Conservation (phyloP, 2,113 vertebrate species). For the Oxyura jamaicensis region DNA sequence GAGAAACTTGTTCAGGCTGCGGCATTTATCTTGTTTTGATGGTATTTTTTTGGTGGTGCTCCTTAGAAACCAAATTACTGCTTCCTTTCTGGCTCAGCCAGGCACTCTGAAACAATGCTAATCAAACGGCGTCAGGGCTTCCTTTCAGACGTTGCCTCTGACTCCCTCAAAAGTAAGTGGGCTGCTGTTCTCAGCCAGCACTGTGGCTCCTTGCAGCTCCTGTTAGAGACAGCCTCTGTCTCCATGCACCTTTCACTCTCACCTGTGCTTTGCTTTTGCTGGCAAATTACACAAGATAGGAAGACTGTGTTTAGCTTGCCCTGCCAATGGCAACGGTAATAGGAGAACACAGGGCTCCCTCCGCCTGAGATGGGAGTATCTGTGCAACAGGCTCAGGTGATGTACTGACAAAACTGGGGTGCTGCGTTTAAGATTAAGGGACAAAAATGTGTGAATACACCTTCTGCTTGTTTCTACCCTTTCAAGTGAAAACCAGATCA, state of each 20-base stretch:
- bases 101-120: slow-evolving; percentile 73
- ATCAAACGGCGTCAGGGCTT: slow-evolving; percentile 45
- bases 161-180: background rate
- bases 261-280: background rate
- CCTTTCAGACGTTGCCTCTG: slow-evolving; percentile 51
- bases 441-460: background rate
- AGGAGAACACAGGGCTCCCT: rapidly evolving
- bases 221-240: background rate
- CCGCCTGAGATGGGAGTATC: background rate
- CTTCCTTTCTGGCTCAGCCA: slow-evolving; percentile 79
- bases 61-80: slow-evolving; percentile 75
- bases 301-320: background rate
- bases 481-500: background rate
- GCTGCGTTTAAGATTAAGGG: background rate
- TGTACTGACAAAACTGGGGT: background rate
- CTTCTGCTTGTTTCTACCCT: background rate
- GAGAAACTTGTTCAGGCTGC: slow-evolving; percentile 2
- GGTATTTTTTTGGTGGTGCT: slow-evolving; percentile 77
- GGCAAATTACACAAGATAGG: background rate
- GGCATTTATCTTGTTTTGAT: slow-evolving; percentile 63
- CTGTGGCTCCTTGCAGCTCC: background rate
- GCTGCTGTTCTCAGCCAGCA: background rate
- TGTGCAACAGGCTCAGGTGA: background rate
- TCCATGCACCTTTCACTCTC: background rate
- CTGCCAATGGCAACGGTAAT: background rate